Evolutionary conservation across 2,888 invertebrate species (phyloP), one percentile per base, ranked within the genome.

Genomic region (Chrysodeixis includens): DNA sequence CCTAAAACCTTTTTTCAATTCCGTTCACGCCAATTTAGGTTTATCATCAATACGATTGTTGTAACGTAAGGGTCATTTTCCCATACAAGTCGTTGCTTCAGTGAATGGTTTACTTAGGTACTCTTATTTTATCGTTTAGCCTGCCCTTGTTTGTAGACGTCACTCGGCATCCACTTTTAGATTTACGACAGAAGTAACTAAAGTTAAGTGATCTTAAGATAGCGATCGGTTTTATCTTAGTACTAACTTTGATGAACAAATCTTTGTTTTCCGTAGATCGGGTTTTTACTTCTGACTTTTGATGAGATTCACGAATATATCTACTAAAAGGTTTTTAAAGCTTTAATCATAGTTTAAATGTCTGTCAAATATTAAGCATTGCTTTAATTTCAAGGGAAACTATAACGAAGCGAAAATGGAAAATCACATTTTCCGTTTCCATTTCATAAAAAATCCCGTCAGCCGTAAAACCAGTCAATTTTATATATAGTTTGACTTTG

Each of bases 161-260:
- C 77, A 82, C 83, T 85, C 74, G 74, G 80, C 82, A 82, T 83
- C 83, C 83, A 81, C 83, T 84, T 77, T 71, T 75, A 77, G 83
- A 86, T 89, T 90, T 89, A 90, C 84, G 87, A 81, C 74, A 71
- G 66, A 81, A 82, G 82, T 87, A 83, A 85, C 46, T 49, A 20
- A 85, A 76, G 82, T 62, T 61, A 30, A 59, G 56, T 75, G 79
- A 79, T 83, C 82, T 79, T 68, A 74, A 76, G 74, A 78, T 80
- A 81, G 73, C 65, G 65, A 83, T 83, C 79, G 82, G 71, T 82
- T 84, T 76, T 75, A 74, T 85, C 80, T 71, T 66, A 72, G 52
- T 61, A 66, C 56, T 62, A 54, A 63, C 60, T 58, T 66, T 57
- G 22, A 14, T 40, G 46, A 10, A 53, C 18, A 35, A 30, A 32